Percentiles rank a stretch among this genome's conserved stretches.
These are phyloP conservation scores for Fregata magnificens DNA, from an alignment of 2,113 vertebrate genomes.

Conservation along the genomic window DNA sequence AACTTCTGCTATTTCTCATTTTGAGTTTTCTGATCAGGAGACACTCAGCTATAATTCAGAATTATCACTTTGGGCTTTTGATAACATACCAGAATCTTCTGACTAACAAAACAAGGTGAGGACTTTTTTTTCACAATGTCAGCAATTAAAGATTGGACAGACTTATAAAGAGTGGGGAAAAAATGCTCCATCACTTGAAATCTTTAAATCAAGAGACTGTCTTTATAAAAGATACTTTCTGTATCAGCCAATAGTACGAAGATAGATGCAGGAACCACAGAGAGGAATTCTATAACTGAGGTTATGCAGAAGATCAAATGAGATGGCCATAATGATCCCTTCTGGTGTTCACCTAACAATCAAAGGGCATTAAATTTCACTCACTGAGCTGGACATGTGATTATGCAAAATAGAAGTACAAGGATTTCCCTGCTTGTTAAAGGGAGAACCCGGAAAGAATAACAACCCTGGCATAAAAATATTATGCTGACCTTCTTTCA, in stretches of 20 bases:
- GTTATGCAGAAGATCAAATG: not conserved
- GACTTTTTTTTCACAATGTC: not conserved
- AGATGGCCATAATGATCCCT: not conserved
- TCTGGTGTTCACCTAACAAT: constrained; percentile 13
- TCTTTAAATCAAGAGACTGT: not conserved
- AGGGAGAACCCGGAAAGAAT: not conserved
- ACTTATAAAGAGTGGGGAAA: not conserved
- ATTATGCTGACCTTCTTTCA: not conserved
- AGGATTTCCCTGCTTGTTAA: constrained; percentile 2
- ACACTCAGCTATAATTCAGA: not conserved
- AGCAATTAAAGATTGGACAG: not conserved
- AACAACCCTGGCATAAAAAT: not conserved
- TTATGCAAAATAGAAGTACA: constrained; percentile 10
- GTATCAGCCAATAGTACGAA: not conserved
- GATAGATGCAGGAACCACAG: not conserved
- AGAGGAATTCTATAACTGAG: not conserved
- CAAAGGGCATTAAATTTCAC: constrained; percentile 45
- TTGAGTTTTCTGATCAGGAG: not conserved
- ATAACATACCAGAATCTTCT: not conserved
- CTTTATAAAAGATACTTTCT: not conserved
- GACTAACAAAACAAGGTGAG: not conserved
- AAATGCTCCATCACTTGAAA: not conserved
- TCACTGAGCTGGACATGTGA: not conserved
- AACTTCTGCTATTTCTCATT: not conserved
- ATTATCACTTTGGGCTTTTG: not conserved